Percentiles rank a stretch among this genome's conserved stretches.
These are phyloP conservation scores for Setophaga kirtlandii DNA, from an alignment of 2,113 vertebrate genomes.

Conservation along the genomic window DNA sequence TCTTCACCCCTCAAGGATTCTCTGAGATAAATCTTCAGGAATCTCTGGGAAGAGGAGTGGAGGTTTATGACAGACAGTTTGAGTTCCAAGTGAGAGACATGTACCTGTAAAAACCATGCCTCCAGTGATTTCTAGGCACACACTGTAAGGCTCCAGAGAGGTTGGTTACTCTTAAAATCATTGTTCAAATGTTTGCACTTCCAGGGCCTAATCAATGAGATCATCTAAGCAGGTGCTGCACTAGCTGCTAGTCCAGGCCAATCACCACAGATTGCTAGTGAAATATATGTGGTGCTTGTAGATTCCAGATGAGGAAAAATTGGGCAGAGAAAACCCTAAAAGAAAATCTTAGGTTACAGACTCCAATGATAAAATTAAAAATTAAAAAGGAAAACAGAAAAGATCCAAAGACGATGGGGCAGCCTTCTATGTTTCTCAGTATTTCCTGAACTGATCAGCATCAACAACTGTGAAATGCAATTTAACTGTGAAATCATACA, in stretches of 20 bases:
- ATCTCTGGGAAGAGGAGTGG: not conserved
- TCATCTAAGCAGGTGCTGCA: not conserved
- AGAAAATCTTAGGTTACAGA: not conserved
- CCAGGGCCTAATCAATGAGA: not conserved
- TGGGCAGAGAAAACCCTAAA: not conserved
- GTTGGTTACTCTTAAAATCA: not conserved
- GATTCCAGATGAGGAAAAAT: not conserved
- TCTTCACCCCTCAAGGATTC: not conserved
- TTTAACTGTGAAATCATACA: not conserved
- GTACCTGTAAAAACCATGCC: not conserved
- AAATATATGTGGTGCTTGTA: fast-evolving
- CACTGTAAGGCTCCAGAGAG: not conserved
- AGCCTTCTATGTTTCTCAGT: not conserved
- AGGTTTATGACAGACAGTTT: not conserved
- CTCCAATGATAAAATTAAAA: not conserved
- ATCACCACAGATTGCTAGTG: not conserved
- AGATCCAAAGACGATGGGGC: not conserved
- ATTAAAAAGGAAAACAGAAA: not conserved
- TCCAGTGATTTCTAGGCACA: not conserved
- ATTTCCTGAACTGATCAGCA: not conserved
- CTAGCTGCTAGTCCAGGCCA: not conserved
- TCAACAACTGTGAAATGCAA: not conserved
- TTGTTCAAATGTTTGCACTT: constrained; percentile 26
- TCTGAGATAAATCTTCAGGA: not conserved
- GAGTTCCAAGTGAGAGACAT: not conserved